Evolutionary conservation across 2,888 invertebrate species (phyloP).

Genomic region (Microplitis manilae): DNA sequence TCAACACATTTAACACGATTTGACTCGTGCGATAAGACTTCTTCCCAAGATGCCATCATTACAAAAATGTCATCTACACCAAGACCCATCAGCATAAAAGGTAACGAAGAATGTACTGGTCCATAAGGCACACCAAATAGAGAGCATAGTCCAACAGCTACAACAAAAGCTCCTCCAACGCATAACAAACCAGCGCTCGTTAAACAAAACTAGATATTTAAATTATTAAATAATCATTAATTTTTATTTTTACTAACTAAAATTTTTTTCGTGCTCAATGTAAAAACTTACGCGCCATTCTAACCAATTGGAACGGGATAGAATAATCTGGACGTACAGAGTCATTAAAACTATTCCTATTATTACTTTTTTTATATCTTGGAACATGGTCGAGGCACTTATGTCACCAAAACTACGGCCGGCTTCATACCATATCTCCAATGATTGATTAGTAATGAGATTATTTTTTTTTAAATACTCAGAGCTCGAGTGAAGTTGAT

Average conservation of each 20-base stretch:
- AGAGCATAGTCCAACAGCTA: slow-evolving; percentile 82
- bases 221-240: not conserved
- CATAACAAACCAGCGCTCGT: slow-evolving; percentile 80
- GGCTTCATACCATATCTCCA: slow-evolving; percentile 62
- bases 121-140: slow-evolving; percentile 82
- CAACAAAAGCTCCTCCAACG: slow-evolving; percentile 82
- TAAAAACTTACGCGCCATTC: slow-evolving; percentile 73
- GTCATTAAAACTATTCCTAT: slow-evolving; percentile 82
- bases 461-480: slow-evolving; percentile 44
- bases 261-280: slow-evolving; percentile 24
- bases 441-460: slow-evolving; percentile 40
- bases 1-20: slow-evolving; percentile 74
- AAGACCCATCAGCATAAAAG: slow-evolving; percentile 86
- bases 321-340: slow-evolving; percentile 80
- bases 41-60: slow-evolving; percentile 84
- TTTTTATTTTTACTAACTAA: not conserved
- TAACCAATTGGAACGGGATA: slow-evolving; percentile 83
- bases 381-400: slow-evolving; percentile 80
- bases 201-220: slow-evolving; percentile 74
- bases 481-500: slow-evolving; percentile 55
- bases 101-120: slow-evolving; percentile 86
- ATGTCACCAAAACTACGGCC: slow-evolving; percentile 82
- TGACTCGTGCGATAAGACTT: slow-evolving; percentile 74
- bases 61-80: slow-evolving; percentile 91
- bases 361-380: slow-evolving; percentile 80